Evolutionary conservation across 2,113 vertebrate genomes (phyloP).

Genomic region (Falco punctatus): DNA sequence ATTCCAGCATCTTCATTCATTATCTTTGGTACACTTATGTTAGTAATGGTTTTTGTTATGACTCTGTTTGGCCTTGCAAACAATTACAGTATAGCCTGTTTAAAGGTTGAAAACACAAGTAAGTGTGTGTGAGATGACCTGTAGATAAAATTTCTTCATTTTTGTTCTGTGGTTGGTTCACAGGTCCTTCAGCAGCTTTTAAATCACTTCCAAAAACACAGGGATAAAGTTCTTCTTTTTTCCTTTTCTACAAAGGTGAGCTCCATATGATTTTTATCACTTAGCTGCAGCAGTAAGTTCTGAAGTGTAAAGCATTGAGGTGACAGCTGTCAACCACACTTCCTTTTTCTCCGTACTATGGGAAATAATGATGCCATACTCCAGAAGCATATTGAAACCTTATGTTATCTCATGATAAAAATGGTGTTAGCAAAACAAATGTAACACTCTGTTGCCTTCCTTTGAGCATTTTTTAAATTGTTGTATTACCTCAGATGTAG

Average conservation of each 20-base stretch:
- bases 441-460: background rate
- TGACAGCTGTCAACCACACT: background rate
- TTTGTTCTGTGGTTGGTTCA: slow-evolving; percentile 41
- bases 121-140: background rate
- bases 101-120: background rate
- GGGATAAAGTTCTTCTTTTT: slow-evolving; percentile 93
- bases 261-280: background rate
- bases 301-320: background rate
- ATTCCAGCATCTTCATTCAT: background rate
- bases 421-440: background rate
- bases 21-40: background rate
- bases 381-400: background rate
- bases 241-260: slow-evolving; percentile 95
- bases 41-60: background rate
- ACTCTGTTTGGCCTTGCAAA: background rate
- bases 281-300: background rate
- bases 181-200: slow-evolving; percentile 93
- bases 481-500: background rate
- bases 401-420: background rate
- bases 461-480: background rate
- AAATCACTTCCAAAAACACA: slow-evolving; percentile 84
- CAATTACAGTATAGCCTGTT: background rate
- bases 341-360: background rate
- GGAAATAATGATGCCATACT: background rate
- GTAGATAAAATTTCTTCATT: background rate